Percentiles rank a stretch among this genome's conserved stretches.
Evolutionary conservation across 2,888 invertebrate species (phyloP).

Genomic region (Brassicogethes aeneus): DNA sequence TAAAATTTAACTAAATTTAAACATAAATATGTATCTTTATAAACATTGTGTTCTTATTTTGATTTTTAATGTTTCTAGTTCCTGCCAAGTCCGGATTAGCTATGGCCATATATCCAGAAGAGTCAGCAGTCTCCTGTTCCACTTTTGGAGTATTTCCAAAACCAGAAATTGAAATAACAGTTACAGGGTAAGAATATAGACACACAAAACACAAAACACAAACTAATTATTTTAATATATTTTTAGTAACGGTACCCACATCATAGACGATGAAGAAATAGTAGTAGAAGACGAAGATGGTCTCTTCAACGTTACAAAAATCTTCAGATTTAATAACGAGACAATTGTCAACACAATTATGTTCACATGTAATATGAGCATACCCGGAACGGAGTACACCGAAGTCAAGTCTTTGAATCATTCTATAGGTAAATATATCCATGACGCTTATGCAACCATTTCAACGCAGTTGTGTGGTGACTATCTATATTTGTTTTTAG

Average conservation of each 20-base stretch:
- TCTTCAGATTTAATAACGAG: conserved; percentile 45
- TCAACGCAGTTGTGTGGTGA: conserved; percentile 2
- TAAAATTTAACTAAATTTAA: neutral
- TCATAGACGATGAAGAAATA: conserved; percentile 18
- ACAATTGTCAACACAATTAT: conserved; percentile 46
- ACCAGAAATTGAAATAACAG: conserved; percentile 40
- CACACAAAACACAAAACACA: no score
- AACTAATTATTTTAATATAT: conserved; percentile 9
- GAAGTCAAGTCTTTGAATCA: conserved; percentile 45
- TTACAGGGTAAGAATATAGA: conserved; percentile 33
- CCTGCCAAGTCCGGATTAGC: conserved; percentile 25
- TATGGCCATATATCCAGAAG: conserved; percentile 23
- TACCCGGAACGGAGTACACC: conserved; percentile 53
- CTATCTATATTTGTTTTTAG: neutral
- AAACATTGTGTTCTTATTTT: conserved; percentile 15
- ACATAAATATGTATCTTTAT: neutral
- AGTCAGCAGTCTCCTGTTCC: conserved; percentile 48
- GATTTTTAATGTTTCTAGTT: no score
- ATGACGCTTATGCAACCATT: conserved; percentile 8
- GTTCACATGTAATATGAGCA: conserved; percentile 53
- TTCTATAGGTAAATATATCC: conserved; percentile 45
- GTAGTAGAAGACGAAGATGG: conserved; percentile 28
- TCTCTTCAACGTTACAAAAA: conserved; percentile 48
- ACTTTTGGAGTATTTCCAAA: conserved; percentile 49
- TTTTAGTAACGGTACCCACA: conserved; percentile 26